phyloP scores from a whole-genome alignment of 2,888 invertebrate genomes.

The Xestia rhomboidea region DNA sequence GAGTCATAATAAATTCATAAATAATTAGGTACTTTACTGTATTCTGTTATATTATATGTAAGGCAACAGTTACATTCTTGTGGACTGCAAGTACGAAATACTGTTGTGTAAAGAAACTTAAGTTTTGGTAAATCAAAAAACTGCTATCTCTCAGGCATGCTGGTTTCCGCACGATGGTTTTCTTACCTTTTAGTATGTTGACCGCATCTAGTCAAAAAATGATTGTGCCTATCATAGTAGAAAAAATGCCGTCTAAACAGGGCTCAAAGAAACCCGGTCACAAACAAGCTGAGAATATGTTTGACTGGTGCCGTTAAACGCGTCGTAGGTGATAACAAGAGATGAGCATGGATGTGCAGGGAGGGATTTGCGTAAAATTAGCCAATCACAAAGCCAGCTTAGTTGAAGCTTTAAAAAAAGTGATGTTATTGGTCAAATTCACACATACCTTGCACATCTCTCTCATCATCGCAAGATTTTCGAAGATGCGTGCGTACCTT shows the following conservation, averaged over 20 bases:
- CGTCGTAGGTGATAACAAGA: not conserved
- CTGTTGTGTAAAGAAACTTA: slow-evolving; percentile 18
- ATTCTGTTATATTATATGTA: slow-evolving; percentile 58
- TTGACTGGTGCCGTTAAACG: not conserved
- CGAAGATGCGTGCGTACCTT: too few relatives aligned
- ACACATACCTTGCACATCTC: too few relatives aligned
- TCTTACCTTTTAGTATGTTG: not conserved
- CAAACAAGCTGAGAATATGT: not conserved
- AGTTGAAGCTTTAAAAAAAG: not conserved
- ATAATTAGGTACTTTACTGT: slow-evolving; percentile 62
- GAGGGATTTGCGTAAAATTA: not conserved
- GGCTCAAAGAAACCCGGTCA: not conserved
- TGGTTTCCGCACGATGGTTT: too few relatives aligned
- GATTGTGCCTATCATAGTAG: too few relatives aligned
- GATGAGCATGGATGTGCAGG: not conserved
- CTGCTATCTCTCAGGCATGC: not conserved
- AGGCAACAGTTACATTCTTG: slow-evolving; percentile 51
- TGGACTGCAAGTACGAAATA: slow-evolving; percentile 34
- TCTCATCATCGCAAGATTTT: too few relatives aligned
- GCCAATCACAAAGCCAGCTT: not conserved
- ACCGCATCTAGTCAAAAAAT: not conserved
- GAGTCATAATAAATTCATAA: slow-evolving; percentile 59
- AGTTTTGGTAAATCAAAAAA: not conserved
- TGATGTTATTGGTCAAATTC: too few relatives aligned
- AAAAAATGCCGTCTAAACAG: not conserved